Conservation (phyloP, 2,888 invertebrate species). For the Miltochrista miniata region DNA sequence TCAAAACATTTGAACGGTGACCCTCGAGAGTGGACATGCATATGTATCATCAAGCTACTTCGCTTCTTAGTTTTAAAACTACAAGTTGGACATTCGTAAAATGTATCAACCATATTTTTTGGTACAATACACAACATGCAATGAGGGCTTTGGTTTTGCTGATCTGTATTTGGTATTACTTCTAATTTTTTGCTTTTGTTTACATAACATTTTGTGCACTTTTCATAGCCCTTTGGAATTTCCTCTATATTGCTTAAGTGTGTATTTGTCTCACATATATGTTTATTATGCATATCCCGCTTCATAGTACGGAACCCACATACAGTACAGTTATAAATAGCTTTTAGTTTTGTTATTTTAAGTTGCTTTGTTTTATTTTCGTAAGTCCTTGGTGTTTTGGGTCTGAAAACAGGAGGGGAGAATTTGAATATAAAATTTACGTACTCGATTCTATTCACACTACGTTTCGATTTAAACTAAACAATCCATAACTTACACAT, state of each 20-base stretch:
- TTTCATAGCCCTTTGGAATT: conserved; percentile 3
- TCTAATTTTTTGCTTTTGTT: conserved; percentile 9
- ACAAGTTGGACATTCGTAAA: conserved; percentile 16
- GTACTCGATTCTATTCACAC: too few species aligned
- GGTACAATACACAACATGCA: background rate
- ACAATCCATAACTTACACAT: conserved; percentile 19
- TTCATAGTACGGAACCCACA: conserved; percentile 27
- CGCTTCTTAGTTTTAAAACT: conserved; percentile 15
- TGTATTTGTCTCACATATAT: conserved; percentile 7
- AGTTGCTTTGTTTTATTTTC: conserved; percentile 5
- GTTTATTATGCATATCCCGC: conserved; percentile 2
- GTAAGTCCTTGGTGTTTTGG: background rate
- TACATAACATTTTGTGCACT: conserved; percentile 20
- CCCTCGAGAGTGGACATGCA: conserved; percentile 21
- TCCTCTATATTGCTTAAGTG: conserved; percentile 6
- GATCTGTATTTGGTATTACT: background rate
- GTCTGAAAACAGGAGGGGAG: background rate
- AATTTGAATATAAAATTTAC: background rate
- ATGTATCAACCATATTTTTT: background rate
- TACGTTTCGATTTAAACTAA: too few species aligned
- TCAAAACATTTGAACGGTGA: conserved; percentile 27
- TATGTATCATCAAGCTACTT: conserved; percentile 24
- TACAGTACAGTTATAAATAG: conserved; percentile 24
- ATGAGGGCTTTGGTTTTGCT: background rate
- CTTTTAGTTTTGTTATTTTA: conserved; percentile 26